A percentile compares a stretch with the other conserved stretches of the same genome.
Conservation (phyloP, 2,113 vertebrate species). For the Ochotona curzoniae region DNA sequence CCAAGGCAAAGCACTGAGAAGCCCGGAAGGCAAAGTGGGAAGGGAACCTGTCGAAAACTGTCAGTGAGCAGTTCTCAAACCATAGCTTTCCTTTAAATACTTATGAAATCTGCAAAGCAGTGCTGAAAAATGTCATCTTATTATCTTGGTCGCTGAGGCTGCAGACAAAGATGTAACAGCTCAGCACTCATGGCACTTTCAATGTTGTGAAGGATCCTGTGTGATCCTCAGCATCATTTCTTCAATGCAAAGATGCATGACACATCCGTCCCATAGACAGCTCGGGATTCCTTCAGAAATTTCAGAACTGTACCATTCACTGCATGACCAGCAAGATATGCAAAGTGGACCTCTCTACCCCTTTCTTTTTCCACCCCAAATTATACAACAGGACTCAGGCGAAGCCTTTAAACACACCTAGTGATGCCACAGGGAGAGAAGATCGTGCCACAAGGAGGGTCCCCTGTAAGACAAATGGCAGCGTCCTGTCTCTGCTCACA, state of each 20-base stretch:
- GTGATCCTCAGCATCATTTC: neutral
- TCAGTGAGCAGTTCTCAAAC: neutral
- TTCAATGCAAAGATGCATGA: neutral
- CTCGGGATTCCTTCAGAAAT: neutral
- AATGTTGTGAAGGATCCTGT: accelerated
- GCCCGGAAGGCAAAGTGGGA: neutral
- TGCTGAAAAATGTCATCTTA: neutral
- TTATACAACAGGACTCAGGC: accelerated
- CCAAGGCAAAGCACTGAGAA: neutral
- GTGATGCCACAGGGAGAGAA: neutral
- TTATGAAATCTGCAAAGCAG: neutral
- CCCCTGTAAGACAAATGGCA: neutral
- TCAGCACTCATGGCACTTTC: neutral
- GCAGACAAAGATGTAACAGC: neutral
- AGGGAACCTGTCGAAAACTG: neutral
- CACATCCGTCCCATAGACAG: neutral
- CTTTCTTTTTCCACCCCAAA: neutral
- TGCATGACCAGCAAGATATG: neutral
- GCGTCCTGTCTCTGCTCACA: neutral
- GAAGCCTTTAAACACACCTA: neutral
- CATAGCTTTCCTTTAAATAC: neutral
- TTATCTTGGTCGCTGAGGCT: neutral
- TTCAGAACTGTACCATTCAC: accelerated
- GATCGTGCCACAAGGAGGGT: neutral
- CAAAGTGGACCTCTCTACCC: neutral